These are phyloP conservation scores for Dromius quadrimaculatus DNA, from an alignment of 2,888 invertebrate species.

Conservation along the genomic window DNA sequence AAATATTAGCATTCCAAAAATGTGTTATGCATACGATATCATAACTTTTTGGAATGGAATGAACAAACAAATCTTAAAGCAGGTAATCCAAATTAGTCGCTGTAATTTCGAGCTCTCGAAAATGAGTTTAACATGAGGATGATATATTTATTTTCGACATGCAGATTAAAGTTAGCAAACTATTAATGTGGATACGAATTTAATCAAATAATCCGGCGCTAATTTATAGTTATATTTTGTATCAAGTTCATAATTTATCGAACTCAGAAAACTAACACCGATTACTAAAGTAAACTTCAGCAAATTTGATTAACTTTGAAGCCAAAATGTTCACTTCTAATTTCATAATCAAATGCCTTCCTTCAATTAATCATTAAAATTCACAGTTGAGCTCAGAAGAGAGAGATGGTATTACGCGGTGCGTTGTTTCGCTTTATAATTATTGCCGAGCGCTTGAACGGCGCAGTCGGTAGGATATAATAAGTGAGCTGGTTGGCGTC, in stretches of 20 bases:
- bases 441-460: slow-evolving; percentile 19
- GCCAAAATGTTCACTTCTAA: slow-evolving; percentile 37
- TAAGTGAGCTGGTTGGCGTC: background rate
- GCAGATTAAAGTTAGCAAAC: too few relatives aligned
- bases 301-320: slow-evolving; percentile 28
- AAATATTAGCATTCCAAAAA: too few relatives aligned
- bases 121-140: too few relatives aligned
- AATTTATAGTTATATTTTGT: too few relatives aligned
- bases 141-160: too few relatives aligned
- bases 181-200: too few relatives aligned
- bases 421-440: slow-evolving; percentile 39
- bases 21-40: too few relatives aligned
- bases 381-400: slow-evolving; percentile 1
- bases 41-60: too few relatives aligned
- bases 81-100: too few relatives aligned
- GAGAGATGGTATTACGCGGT: background rate
- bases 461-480: background rate
- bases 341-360: slow-evolving; percentile 39
- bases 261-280: slow-evolving; percentile 27
- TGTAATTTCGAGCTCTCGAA: too few relatives aligned
- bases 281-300: slow-evolving; percentile 30
- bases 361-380: slow-evolving; percentile 40
- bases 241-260: background rate
- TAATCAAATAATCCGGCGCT: too few relatives aligned
- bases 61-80: too few relatives aligned